A percentile compares a stretch with the other conserved stretches of the same genome.
phyloP scores from a whole-genome alignment of 30 jellyfish, hydroid and myxozoan species.

The Chrysaora quinquecirrha region DNA sequence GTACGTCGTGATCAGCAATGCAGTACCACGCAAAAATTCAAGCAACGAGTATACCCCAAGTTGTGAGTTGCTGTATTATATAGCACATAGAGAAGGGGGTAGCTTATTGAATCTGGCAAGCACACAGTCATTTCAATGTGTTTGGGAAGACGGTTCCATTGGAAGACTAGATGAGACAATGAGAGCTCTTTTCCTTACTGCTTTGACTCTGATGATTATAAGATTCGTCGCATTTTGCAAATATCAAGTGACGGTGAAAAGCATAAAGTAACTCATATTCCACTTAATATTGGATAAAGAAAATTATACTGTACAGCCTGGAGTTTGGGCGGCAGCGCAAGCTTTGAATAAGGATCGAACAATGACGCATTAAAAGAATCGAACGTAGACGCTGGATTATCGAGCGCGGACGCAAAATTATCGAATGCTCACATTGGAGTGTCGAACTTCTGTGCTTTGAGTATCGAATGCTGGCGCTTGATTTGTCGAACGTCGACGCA shows the following conservation, averaged over 20 bases:
- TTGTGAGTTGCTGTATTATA: conserved; percentile 57
- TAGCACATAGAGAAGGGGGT: conserved; percentile 56
- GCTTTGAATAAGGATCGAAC: too few species aligned
- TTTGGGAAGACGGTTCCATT: conserved; percentile 56
- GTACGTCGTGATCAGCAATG: conserved; percentile 60
- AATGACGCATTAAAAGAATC: too few species aligned
- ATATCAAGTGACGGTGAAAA: conserved; percentile 76
- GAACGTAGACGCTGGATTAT: too few species aligned
- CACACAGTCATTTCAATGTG: conserved; percentile 72
- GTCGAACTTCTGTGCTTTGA: too few species aligned
- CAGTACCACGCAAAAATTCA: conserved; percentile 52
- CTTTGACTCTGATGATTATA: conserved; percentile 52
- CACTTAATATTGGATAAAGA: conserved; percentile 39
- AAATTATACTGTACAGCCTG: too few species aligned
- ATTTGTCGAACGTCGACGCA: too few species aligned
- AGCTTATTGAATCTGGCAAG: conserved; percentile 33
- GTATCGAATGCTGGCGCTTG: too few species aligned
- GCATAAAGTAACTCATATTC: conserved; percentile 63
- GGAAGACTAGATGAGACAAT: conserved; percentile 24
- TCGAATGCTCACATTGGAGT: too few species aligned
- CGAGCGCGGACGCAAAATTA: too few species aligned
- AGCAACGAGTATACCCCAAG: conserved; percentile 40
- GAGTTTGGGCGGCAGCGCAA: not conserved
- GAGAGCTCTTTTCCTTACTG: conserved; percentile 62
- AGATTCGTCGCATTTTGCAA: conserved; percentile 60